Conservation (phyloP, 2,797 vertebrate species). For the Leuciscus waleckii region DNA sequence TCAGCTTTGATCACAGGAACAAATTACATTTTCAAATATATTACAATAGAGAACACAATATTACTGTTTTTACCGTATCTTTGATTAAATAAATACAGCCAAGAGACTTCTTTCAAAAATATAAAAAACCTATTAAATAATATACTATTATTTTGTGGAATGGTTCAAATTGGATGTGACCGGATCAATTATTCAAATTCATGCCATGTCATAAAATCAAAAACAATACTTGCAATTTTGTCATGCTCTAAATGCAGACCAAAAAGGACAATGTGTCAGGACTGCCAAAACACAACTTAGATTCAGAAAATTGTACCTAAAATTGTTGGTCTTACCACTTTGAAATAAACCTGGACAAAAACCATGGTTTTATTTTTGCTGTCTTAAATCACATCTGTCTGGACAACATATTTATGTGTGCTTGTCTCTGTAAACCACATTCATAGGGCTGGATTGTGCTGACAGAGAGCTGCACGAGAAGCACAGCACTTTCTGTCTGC, state of each 20-base stretch:
- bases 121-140: no score
- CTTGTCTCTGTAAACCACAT: slow-evolving; percentile 35
- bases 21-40: not conserved
- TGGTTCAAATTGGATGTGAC: not conserved
- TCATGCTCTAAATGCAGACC: not conserved
- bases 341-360: slow-evolving; percentile 30
- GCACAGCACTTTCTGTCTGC: not conserved
- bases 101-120: not conserved
- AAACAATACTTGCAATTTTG: not conserved
- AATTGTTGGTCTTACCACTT: not conserved
- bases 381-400: slow-evolving; percentile 23
- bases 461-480: slow-evolving; percentile 1
- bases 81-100: not conserved
- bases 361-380: slow-evolving; percentile 27
- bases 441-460: slow-evolving; percentile 20
- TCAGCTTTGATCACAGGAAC: not conserved
- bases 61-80: not conserved
- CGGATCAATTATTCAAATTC: not conserved
- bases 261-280: not conserved
- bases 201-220: not conserved
- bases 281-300: not conserved
- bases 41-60: not conserved
- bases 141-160: not conserved
- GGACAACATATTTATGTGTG: slow-evolving; percentile 6
- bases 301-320: not conserved